These are phyloP conservation scores for Amia ocellicauda DNA, from an alignment of 2,113 vertebrate species.

Conservation along the genomic window DNA sequence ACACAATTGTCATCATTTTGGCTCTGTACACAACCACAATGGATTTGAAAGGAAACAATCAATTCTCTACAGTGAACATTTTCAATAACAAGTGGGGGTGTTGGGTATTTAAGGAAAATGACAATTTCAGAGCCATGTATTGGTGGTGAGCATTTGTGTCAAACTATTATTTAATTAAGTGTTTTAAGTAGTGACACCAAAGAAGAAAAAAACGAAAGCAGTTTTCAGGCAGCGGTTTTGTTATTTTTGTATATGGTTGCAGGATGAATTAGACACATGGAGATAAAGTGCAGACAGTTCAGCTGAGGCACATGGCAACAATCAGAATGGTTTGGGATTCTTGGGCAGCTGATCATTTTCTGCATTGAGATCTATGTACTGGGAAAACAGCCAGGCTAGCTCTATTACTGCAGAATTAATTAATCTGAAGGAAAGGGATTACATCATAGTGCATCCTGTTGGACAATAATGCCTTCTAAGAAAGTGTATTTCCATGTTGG, in stretches of 20 bases:
- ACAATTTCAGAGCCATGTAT: not conserved
- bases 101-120: conserved; percentile 4
- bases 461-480: not conserved
- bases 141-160: conserved; percentile 12
- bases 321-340: conserved; percentile 16
- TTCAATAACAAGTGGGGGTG: conserved; percentile 39
- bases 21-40: no score
- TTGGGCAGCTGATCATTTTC: conserved; percentile 4
- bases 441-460: not conserved
- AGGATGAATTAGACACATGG: no score
- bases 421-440: conserved; percentile 8
- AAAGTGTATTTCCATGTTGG: not conserved
- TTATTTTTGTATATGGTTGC: no score
- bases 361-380: not conserved
- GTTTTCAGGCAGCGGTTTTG: no score
- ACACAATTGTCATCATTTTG: no score
- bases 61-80: conserved; percentile 9
- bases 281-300: not conserved
- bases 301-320: conserved; percentile 1
- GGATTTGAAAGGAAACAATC: no score
- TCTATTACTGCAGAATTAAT: not conserved
- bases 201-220: no score
- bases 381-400: not conserved
- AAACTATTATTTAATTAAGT: no score
- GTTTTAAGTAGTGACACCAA: no score